A percentile compares a stretch with the other conserved stretches of the same genome.
phyloP scores from a whole-genome alignment of 2,797 vertebrate genomes.

The Simalia tracyae region DNA sequence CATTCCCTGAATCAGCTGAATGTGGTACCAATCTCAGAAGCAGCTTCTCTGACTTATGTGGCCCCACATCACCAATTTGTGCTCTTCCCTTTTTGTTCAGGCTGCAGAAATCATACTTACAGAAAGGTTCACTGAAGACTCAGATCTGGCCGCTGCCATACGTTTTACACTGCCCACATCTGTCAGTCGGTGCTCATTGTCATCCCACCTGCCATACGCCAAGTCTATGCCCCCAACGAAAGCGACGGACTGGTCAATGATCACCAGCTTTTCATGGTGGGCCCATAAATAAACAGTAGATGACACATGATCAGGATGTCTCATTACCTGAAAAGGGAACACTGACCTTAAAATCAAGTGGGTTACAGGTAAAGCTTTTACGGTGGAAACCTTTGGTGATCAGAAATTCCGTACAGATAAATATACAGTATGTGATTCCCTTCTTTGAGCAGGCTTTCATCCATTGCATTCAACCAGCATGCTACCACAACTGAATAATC shows the following conservation, averaged over 20 bases:
- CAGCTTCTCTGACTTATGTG: not conserved
- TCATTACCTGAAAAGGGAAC: conserved; percentile 84
- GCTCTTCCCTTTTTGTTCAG: not conserved
- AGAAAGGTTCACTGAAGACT: conserved; percentile 52
- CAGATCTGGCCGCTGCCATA: conserved; percentile 64
- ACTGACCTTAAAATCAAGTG: not conserved
- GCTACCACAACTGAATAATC: not conserved
- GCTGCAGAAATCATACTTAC: conserved; percentile 42
- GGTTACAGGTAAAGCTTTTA: not conserved
- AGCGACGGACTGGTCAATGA: conserved; percentile 91
- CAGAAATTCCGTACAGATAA: not conserved
- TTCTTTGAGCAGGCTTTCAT: not conserved
- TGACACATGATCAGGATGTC: conserved; percentile 93
- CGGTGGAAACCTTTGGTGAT: not conserved
- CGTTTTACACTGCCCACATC: conserved; percentile 93
- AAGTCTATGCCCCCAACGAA: conserved; percentile 95
- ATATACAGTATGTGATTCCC: not conserved
- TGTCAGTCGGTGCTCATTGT: conserved; percentile 88
- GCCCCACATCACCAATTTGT: not conserved
- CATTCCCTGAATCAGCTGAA: not conserved
- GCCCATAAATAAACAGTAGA: conserved; percentile 95
- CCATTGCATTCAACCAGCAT: not conserved
- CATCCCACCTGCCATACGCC: conserved; percentile 95
- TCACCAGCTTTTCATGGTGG: conserved; percentile 94
- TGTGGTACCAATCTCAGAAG: accelerated